These are phyloP conservation scores for Agonopterix subpropinquella DNA, from an alignment of 2,888 invertebrate species.

Conservation along the genomic window DNA sequence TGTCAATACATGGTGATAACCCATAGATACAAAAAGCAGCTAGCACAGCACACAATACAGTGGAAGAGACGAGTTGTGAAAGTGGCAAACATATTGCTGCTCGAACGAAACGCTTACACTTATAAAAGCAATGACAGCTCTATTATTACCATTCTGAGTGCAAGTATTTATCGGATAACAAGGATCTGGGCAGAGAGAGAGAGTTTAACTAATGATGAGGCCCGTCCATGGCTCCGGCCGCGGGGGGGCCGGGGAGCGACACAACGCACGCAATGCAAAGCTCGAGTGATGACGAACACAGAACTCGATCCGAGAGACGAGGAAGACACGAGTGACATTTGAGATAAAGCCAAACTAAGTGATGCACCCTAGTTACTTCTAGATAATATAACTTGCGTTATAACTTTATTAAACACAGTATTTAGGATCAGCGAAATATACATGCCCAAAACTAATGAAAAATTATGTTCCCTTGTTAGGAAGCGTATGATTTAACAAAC, in stretches of 20 bases:
- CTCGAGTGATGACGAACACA: not conserved
- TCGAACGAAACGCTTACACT: slow-evolving; percentile 72
- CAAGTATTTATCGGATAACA: slow-evolving; percentile 53
- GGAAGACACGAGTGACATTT: slow-evolving; percentile 50
- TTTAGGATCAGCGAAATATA: slow-evolving; percentile 66
- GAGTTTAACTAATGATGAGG: slow-evolving; percentile 32
- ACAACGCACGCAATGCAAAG: slow-evolving; percentile 6
- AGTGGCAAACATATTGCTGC: slow-evolving; percentile 71
- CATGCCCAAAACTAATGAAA: slow-evolving; percentile 72
- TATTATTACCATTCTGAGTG: slow-evolving; percentile 74
- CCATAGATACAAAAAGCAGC: slow-evolving; percentile 75
- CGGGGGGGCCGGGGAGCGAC: not conserved
- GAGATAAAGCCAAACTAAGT: slow-evolving; percentile 67
- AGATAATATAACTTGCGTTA: slow-evolving; percentile 48
- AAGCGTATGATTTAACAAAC: slow-evolving; percentile 65
- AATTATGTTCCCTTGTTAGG: slow-evolving; percentile 71
- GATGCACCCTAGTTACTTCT: slow-evolving; percentile 68
- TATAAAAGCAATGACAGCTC: slow-evolving; percentile 75
- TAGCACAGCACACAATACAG: slow-evolving; percentile 75
- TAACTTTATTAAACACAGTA: slow-evolving; percentile 44
- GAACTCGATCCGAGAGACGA: not conserved
- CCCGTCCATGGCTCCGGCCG: slow-evolving; percentile 3
- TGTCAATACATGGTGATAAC: slow-evolving; percentile 67
- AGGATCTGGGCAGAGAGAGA: slow-evolving; percentile 63
- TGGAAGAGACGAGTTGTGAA: slow-evolving; percentile 73